phyloP scores from a whole-genome alignment of 2,113 vertebrate genomes.

The Pelodiscus sinensis region DNA sequence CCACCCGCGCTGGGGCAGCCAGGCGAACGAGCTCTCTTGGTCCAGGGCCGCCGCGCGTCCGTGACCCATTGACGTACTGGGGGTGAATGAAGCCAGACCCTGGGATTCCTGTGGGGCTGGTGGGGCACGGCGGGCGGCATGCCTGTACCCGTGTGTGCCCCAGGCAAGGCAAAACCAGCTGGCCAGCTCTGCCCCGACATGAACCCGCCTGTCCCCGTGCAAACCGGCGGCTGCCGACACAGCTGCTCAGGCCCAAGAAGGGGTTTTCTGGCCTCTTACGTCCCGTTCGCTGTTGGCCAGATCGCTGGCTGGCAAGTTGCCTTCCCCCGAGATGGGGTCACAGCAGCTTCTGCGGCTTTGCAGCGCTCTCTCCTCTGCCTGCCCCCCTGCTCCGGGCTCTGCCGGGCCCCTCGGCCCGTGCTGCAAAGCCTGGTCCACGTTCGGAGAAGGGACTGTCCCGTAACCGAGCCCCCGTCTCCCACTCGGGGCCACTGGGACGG shows the following conservation, averaged over 20 bases:
- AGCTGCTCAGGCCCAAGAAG: background rate
- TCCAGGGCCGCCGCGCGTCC: background rate
- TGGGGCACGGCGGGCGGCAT: background rate
- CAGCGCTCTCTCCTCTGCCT: background rate
- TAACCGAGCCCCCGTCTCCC: background rate
- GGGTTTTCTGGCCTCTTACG: background rate
- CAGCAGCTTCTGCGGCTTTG: background rate
- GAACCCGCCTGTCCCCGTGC: rapidly evolving
- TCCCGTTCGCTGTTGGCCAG: background rate
- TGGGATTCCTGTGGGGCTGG: background rate
- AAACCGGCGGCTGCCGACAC: rapidly evolving
- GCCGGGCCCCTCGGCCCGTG: too few relatives aligned
- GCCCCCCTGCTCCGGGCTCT: rapidly evolving
- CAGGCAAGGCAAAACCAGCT: rapidly evolving
- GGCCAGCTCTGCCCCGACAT: rapidly evolving
- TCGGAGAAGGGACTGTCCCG: background rate
- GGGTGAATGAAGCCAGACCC: background rate
- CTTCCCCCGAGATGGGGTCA: conserved; percentile 13
- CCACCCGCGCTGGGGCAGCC: background rate
- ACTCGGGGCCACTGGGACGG: background rate
- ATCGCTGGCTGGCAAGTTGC: background rate
- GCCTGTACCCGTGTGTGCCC: background rate
- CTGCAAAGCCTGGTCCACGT: background rate
- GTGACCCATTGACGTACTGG: background rate
- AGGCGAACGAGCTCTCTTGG: background rate